These are phyloP conservation scores for Daphoenositta chrysoptera DNA, from an alignment of 2,113 vertebrate genomes.

Conservation along the genomic window DNA sequence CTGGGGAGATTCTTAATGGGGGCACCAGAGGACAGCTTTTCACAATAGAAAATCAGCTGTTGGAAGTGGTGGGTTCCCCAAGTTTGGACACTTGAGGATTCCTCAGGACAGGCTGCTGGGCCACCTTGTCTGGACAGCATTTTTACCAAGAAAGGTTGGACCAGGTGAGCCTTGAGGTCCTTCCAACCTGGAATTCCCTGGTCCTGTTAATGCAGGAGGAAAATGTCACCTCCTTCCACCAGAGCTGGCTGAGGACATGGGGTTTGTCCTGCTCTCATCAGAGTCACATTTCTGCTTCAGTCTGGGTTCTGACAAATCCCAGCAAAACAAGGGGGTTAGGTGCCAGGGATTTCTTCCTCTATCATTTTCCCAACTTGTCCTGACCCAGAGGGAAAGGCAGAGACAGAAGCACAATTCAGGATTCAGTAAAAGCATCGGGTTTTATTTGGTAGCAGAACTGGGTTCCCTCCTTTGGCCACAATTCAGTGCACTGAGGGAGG, in stretches of 20 bases:
- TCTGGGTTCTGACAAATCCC: background rate
- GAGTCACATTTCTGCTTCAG: background rate
- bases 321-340: background rate
- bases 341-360: background rate
- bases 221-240: background rate
- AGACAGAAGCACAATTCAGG: background rate
- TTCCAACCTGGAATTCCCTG: background rate
- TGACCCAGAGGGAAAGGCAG: background rate
- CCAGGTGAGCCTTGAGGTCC: background rate
- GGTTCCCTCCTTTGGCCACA: background rate
- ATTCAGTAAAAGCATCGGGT: background rate
- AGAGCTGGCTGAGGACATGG: background rate
- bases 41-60: background rate
- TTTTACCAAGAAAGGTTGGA: background rate
- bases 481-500: background rate
- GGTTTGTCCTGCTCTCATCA: background rate
- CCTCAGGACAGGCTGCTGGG: background rate
- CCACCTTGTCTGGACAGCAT: too few species aligned
- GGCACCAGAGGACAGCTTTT: background rate
- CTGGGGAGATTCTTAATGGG: background rate
- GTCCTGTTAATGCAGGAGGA: background rate
- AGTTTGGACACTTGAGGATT: too few species aligned
- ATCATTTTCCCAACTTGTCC: rapidly evolving
- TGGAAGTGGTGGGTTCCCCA: background rate
- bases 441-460: background rate